phyloP scores from a whole-genome alignment of 2,113 vertebrate species.

The Engystomops pustulosus region DNA sequence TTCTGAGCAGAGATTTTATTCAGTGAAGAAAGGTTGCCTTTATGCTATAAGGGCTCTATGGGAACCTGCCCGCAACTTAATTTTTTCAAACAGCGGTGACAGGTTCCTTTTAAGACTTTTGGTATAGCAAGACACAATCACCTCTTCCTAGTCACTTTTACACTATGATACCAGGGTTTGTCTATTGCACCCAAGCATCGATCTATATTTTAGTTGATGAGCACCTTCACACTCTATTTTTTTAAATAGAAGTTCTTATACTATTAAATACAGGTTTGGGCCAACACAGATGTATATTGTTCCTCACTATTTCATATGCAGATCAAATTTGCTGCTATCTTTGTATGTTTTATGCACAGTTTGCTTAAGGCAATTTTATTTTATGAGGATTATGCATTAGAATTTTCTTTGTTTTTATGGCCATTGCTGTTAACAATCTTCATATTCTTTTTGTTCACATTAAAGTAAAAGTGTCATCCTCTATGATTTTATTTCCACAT shows the following conservation, averaged over 20 bases:
- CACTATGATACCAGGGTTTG: no score
- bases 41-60: no score
- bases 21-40: no score
- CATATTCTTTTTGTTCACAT: conserved; percentile 32
- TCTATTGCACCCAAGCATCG: no score
- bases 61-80: no score
- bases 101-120: no score
- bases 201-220: no score
- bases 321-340: conserved; percentile 39
- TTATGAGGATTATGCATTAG: background rate
- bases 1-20: no score
- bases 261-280: conserved; percentile 14
- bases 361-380: conserved; percentile 35
- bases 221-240: no score
- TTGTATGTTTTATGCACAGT: conserved; percentile 39
- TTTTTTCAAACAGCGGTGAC: no score
- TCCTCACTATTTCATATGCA: conserved; percentile 46
- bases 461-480: conserved; percentile 47
- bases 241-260: background rate
- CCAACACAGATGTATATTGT: conserved; percentile 1
- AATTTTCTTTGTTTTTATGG: conserved; percentile 58
- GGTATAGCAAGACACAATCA: no score
- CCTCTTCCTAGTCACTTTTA: no score
- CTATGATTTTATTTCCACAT: conserved; percentile 54
- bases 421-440: conserved; percentile 56